Evolutionary conservation across 2,797 vertebrate species (phyloP).

Genomic region (Sarcophilus harrisii): DNA sequence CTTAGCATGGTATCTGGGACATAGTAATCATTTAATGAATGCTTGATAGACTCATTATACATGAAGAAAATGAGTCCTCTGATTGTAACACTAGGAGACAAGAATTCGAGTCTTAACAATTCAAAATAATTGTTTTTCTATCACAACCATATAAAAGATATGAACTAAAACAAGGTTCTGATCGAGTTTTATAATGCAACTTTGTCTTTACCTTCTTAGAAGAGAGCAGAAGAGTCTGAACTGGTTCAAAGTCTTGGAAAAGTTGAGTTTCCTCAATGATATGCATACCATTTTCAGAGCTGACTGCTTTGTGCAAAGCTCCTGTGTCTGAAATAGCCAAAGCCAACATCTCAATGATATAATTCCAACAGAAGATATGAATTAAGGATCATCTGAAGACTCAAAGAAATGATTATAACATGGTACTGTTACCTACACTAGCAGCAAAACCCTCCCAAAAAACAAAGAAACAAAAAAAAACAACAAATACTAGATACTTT

Average conservation of each 20-base stretch:
- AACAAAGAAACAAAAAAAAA: too few species aligned
- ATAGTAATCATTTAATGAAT: not conserved
- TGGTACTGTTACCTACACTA: not conserved
- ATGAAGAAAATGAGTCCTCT: not conserved
- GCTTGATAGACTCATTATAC: not conserved
- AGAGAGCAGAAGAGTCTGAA: conserved; percentile 93
- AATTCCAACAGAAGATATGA: not conserved
- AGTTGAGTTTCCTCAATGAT: conserved; percentile 96
- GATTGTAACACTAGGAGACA: not conserved
- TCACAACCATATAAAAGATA: accelerated
- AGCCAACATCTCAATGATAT: not conserved
- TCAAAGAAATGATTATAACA: not conserved
- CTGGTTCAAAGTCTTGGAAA: conserved; percentile 89
- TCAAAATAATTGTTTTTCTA: not conserved
- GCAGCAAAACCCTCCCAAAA: not conserved
- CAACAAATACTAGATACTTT: not conserved
- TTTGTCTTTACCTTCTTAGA: conserved; percentile 87
- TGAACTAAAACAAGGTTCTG: not conserved
- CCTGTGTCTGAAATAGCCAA: conserved; percentile 89
- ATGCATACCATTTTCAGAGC: conserved; percentile 90
- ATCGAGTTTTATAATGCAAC: accelerated
- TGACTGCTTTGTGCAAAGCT: conserved; percentile 93
- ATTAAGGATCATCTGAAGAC: not conserved
- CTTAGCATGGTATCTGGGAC: not conserved
- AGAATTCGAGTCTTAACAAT: not conserved